Evolutionary conservation across 1,140 invertebrate species (phyloP), one percentile per base, ranked within the genome.

Genomic region (Drosophila pallidifrons): DNA sequence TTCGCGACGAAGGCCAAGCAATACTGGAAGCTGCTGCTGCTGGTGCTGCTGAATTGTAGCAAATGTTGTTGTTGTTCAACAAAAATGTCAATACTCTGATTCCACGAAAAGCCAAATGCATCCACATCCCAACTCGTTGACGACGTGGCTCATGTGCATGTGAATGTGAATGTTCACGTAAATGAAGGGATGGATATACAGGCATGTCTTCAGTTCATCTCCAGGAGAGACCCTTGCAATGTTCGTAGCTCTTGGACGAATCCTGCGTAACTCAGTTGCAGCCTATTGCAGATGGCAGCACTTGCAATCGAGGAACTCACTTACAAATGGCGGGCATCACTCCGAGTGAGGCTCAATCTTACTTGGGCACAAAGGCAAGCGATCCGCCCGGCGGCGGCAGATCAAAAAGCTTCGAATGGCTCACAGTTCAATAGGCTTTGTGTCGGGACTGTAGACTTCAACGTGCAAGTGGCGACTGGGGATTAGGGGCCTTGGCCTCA

Each of bases 31-130:
- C 78, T 75, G 38, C 64, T 32, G 15, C 1, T 6, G 5, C 13
- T 38, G 64, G 10, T 20, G 58, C 51, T 59, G 11, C 49, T 59
- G 60, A 83, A 77, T 80, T 75, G 75, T 81, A 68, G 66, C 79
- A 79, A 86, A 72, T 87, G 63, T 66, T 35, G 51, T 55, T 52
- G 79, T 75, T 59, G 68, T 57, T 52, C 73, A 71, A 70, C 66
- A 64, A 82, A 88, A 91, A 87, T 91, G 87, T 91, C 87, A 91
- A 91, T 91, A 91, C 83, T 91, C 82, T 91, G 87, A 91, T 91
- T 91, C 87, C 87, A 59, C 87, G 87, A 91, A 81, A 82, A 63
- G 52, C 58, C 75, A 51, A 86, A 58, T 69, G 67, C 59, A 71
- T 13, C 55, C 41, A 49, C 47, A 49, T 25, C 47, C 47, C 35